These are phyloP conservation scores for Euzophera pinguis DNA, from an alignment of 2,888 invertebrate genomes.

Conservation along the genomic window DNA sequence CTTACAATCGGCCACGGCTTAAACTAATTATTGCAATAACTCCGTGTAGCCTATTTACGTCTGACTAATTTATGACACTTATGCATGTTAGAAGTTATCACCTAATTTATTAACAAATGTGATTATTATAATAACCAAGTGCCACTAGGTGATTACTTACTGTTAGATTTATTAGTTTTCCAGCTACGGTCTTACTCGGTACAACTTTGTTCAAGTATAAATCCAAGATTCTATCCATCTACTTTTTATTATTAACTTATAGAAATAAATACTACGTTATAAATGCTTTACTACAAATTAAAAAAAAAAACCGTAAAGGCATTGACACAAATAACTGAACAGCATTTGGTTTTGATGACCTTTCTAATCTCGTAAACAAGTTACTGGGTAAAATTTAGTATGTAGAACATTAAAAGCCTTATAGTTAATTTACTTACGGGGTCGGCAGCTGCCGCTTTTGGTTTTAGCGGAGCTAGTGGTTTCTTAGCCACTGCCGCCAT, in stretches of 20 bases:
- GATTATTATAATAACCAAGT: neutral
- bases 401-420: neutral
- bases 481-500: conserved; percentile 71
- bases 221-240: no score
- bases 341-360: conserved; percentile 33
- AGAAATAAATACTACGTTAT: no score
- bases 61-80: conserved; percentile 6
- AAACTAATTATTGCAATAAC: conserved; percentile 7
- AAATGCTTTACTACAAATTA: no score
- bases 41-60: conserved; percentile 8
- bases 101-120: conserved; percentile 5
- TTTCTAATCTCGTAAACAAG: conserved; percentile 20
- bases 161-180: neutral
- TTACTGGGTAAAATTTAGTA: neutral
- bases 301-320: no score
- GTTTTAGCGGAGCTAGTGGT: conserved; percentile 39
- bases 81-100: conserved; percentile 1
- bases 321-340: no score
- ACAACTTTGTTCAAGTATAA: no score
- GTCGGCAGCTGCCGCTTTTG: conserved; percentile 26
- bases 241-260: no score
- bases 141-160: neutral
- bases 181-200: neutral
- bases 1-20: neutral
- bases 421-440: conserved; percentile 53